Base-by-base conservation (phyloP, 2,797 vertebrate genomes). In the Oreonectes daqikongensis region DNA sequence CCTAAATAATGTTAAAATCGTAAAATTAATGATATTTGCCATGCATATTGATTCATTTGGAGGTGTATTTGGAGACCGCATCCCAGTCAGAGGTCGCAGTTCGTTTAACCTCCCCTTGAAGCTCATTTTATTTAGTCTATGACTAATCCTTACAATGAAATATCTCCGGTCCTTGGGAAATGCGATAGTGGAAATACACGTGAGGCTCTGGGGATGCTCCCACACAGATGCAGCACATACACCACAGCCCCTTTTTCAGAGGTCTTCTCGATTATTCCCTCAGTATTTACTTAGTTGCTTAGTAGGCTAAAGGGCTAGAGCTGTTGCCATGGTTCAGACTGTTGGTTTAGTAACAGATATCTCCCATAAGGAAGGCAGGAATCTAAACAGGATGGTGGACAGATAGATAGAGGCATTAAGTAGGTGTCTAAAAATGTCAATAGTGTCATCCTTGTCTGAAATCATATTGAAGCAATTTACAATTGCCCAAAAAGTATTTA, bases 321-420 rank as follows among this genome's bases (percentile, higher is more conserved):
- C n/a, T 20, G 55, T 50, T 72, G 70, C 32, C 71, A 78, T 75
- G 66, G 52, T 69, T 78, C 66, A 64, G 44, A 48, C 42, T 80
- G 66, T 81, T 82, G 64, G 75, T 72, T 79, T 48, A 83, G 80
- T 63, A 75, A 77, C 30, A 48, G 52, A 81, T 77, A 74, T 68
- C 69, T 64, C 69, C 78, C 79, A 57, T 52, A 69, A 26, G 81
- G 69, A 81, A 77, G 64, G 22, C 15, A 30, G 32, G 61, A 79
- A 57, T 82, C 65, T 73, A 83, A 82, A 82, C 80, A 85, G 80
- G 82, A 81, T 81, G 68, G 79, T 72, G 69, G 15, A 75, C 40
- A 48, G 73, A 77, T 26, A 22, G 65, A 26, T 30, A 26, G 44
- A 67, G n/a, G 11, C n/a, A n/a, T 40, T 53, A 66, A 65, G 24